Percentiles rank a stretch among this genome's conserved stretches.
Conservation (phyloP, 2,797 vertebrate species). For the Cossypha polioptera region DNA sequence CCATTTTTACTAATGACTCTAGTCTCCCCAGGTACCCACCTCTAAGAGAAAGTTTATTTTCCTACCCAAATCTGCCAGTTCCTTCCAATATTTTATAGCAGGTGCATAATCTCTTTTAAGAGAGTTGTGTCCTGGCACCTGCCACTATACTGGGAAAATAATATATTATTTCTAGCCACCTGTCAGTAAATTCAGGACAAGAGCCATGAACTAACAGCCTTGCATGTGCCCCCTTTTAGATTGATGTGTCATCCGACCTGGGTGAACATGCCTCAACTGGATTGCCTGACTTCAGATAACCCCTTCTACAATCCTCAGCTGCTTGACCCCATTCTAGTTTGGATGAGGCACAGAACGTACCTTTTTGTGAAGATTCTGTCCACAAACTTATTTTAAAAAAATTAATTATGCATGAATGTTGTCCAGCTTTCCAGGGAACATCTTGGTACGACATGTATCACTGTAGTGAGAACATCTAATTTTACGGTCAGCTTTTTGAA, state of each 20-base stretch:
- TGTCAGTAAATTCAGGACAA: slow-evolving; percentile 38
- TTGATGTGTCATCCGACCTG: slow-evolving; percentile 27
- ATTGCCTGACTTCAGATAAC: slow-evolving; percentile 44
- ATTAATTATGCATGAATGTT: background rate
- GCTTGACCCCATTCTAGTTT: background rate
- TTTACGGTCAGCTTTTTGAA: slow-evolving; percentile 52
- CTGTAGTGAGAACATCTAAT: slow-evolving; percentile 43
- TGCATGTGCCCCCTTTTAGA: slow-evolving; percentile 26
- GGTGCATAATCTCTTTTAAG: background rate
- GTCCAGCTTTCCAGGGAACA: slow-evolving; percentile 63
- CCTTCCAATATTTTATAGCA: background rate
- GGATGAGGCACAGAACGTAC: slow-evolving; percentile 28
- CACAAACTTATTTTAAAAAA: background rate
- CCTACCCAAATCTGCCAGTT: background rate
- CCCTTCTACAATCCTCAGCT: background rate
- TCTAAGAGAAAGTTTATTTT: background rate
- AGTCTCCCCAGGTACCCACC: background rate
- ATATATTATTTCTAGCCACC: slow-evolving; percentile 54
- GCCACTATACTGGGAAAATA: background rate
- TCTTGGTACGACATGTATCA: slow-evolving; percentile 47
- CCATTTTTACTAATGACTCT: background rate
- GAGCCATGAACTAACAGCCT: slow-evolving; percentile 18
- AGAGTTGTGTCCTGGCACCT: background rate
- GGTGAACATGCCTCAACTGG: slow-evolving; percentile 19
- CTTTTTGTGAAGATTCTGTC: slow-evolving; percentile 31